These are phyloP conservation scores for Morone saxatilis DNA, from an alignment of 2,113 vertebrate genomes.

Conservation along the genomic window DNA sequence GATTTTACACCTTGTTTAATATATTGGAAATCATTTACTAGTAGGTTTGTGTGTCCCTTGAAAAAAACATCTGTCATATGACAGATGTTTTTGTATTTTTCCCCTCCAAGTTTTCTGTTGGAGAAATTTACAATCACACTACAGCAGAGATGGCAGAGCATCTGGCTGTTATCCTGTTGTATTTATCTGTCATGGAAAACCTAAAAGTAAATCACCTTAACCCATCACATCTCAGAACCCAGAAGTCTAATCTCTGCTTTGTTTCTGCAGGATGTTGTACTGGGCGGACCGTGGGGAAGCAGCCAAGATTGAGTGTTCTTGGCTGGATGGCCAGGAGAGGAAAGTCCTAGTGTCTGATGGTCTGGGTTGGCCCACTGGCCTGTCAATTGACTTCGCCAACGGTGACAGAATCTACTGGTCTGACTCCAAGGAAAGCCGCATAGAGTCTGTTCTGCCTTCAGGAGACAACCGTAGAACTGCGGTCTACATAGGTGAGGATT, in stretches of 20 bases:
- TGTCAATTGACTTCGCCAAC: slow-evolving; percentile 92
- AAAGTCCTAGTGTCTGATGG: slow-evolving; percentile 83
- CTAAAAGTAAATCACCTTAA: background rate
- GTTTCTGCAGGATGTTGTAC: slow-evolving; percentile 88
- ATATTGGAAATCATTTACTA: background rate
- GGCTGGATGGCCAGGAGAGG: slow-evolving; percentile 93
- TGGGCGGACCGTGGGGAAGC: slow-evolving; percentile 92
- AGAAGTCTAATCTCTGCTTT: background rate
- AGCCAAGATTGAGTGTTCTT: slow-evolving; percentile 91
- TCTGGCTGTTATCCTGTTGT: background rate
- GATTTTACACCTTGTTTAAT: background rate
- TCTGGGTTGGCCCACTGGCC: slow-evolving; percentile 93
- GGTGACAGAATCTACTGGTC: slow-evolving; percentile 93
- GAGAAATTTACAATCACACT: background rate
- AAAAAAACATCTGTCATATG: too few relatives aligned
- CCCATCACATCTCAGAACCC: background rate
- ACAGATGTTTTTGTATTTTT: background rate
- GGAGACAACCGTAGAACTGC: slow-evolving; percentile 88
- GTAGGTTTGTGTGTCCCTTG: background rate
- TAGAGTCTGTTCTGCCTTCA: slow-evolving; percentile 91
- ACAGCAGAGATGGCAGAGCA: background rate
- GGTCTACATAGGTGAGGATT: slow-evolving; percentile 85
- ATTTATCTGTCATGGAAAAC: background rate
- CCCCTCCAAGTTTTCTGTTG: background rate
- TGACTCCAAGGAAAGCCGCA: slow-evolving; percentile 91